Percentiles rank a stretch among this genome's conserved stretches.
Conservation (phyloP, 30 jellyfish, hydroid and myxozoan genomes). For the Pelagia noctiluca region DNA sequence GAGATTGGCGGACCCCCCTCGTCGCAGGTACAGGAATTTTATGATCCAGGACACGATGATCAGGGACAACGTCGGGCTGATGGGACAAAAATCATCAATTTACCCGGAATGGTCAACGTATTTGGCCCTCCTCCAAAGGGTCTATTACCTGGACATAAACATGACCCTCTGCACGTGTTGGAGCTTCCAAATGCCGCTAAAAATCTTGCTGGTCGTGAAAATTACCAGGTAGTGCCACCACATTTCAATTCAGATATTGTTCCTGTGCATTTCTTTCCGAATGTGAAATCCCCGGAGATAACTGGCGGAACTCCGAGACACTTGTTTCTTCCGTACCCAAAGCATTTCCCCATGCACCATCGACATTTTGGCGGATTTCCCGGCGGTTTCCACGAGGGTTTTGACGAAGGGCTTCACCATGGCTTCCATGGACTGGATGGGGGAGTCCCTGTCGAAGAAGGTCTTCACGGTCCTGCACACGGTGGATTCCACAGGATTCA, state of each 20-base stretch:
- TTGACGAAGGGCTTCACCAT: constrained; percentile 28
- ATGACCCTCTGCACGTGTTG: constrained; percentile 87
- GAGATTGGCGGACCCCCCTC: constrained; percentile 62
- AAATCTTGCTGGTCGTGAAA: constrained; percentile 60
- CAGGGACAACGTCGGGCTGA: constrained; percentile 58
- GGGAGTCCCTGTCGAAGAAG: neutral
- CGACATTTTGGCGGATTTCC: constrained; percentile 56
- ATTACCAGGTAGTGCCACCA: constrained; percentile 64
- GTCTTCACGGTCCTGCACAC: neutral
- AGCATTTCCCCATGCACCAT: constrained; percentile 3
- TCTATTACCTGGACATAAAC: constrained; percentile 51
- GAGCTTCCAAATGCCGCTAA: constrained; percentile 86
- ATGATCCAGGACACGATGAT: constrained; percentile 49
- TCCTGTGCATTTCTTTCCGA: constrained; percentile 78
- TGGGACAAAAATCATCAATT: constrained; percentile 67
- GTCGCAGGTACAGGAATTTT: no score
- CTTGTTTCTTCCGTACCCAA: constrained; percentile 77
- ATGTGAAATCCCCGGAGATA: constrained; percentile 66
- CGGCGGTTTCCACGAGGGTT: constrained; percentile 32
- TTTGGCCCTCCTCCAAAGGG: constrained; percentile 96
- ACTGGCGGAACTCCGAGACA: constrained; percentile 84
- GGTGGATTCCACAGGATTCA: constrained; percentile 9
- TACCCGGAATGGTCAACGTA: constrained; percentile 96
- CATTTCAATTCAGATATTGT: constrained; percentile 46
- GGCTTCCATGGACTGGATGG: neutral